Base-by-base conservation (phyloP, 2,888 invertebrate species). In the Thecocarcelia acutangulata region DNA sequence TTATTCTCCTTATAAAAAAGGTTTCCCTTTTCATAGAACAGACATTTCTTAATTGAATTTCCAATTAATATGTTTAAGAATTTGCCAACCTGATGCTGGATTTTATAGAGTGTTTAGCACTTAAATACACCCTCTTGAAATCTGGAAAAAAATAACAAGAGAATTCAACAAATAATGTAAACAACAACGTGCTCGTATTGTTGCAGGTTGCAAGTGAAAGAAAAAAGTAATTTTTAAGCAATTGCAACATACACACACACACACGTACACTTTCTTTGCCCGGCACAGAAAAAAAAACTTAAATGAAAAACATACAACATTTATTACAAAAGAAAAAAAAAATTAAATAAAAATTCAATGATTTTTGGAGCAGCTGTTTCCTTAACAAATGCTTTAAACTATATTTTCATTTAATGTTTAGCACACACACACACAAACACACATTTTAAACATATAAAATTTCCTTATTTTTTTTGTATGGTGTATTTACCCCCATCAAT, bases 331-430 rank as follows among this genome's bases (percentile, higher is more conserved):
- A 3, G 1, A 1, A n/a, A 11, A n/a, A 59, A 59, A 59, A 59
- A 42, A 0, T 11, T 2, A 15, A 59, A 59, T 44, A 59, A 42
- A 15, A 58, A 58, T 59, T 44, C 24, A 44, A 72, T 66, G 58
- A 66, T 66, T 72, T 59, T 76, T 63, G 64, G 54, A 76, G 61
- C 76, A 81, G 80, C 76, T 81, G 80, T 42, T 61, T 66, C 37
- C 46, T 63, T 72, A 66, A 59, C 50, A 40, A 68, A 72, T 59
- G 37, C 40, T 61, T 72, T 40, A 50, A 79, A 68, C 58, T 46
- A 56, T 63, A 74, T 61, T 73, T 72, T 68, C 28, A 33, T 12
- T 75, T 58, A 50, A 58, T 42, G 24, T 54, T 66, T 66, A 40
- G 19, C 33, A 28, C 33, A 44, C 21, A 33, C 33, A 33, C 3